These are phyloP conservation scores for Leptopilina syphax DNA, from an alignment of 2,888 invertebrate species.

Conservation along the genomic window DNA sequence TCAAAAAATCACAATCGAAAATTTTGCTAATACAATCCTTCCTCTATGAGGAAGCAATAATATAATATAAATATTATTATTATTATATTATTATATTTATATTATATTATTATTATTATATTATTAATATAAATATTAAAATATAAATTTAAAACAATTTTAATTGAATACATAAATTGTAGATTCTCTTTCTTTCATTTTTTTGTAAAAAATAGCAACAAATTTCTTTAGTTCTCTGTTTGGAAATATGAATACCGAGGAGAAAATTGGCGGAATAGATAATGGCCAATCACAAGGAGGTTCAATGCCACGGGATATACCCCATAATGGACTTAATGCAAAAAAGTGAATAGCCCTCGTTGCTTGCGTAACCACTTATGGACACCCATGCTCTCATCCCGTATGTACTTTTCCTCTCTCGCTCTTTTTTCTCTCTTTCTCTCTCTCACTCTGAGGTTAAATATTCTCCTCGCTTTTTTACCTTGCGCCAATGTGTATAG, in stretches of 20 bases:
- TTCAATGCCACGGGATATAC: conserved; percentile 57
- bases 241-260: conserved; percentile 41
- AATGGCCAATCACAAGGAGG: conserved; percentile 67
- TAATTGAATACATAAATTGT: no score
- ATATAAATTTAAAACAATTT: no score
- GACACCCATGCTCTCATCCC: conserved; percentile 31
- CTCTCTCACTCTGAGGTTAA: background rate
- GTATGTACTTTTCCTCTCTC: conserved; percentile 7
- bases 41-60: no score
- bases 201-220: background rate
- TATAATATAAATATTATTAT: no score
- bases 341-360: conserved; percentile 66
- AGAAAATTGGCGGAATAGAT: conserved; percentile 64
- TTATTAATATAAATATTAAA: no score
- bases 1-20: no score
- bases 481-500: conserved; percentile 51
- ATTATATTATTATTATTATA: no score
- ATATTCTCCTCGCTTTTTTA: conserved; percentile 43
- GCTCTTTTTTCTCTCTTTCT: conserved; percentile 29
- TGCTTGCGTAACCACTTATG: conserved; percentile 64
- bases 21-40: no score
- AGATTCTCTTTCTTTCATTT: no score
- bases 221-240: conserved; percentile 19
- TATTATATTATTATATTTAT: no score
- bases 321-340: conserved; percentile 67